Base-by-base conservation (phyloP, 1,140 invertebrate species). In the Ips typographus region DNA sequence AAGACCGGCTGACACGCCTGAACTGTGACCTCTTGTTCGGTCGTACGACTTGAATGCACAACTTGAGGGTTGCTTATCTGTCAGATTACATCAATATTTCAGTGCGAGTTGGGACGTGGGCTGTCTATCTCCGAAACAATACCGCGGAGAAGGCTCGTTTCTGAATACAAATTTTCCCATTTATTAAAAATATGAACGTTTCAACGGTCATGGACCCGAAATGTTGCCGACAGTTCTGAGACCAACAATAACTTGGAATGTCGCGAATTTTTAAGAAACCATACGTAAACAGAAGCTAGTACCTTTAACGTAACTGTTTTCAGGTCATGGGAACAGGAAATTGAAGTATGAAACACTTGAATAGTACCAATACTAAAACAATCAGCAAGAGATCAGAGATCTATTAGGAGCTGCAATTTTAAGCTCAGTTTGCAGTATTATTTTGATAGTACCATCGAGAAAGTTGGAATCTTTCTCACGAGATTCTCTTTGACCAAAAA, bases 121-220 rank as follows among this genome's bases (percentile, higher is more conserved):
- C 72, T 64, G 75, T 71, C 72, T 76, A 76, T 76, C 75, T 76
- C 62, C 63, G 22, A 58, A 67, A 76, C 73, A 74, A 75, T 75
- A 70, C 72, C 51, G 70, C 57, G 51, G 55, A 55, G 52, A 67
- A 74, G 69, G 70, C 70, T 72, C 69, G 65, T 74, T 75, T 70
- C 74, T 76, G 75, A 76, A 76, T 76, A 76, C 75, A 75, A 76
- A 76, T 75, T 76, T 73, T 73, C 75, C 73, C 75, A 76, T 76
- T 76, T 75, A 72, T 68, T 69, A 71, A 70, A 63, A 74, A 70
- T 66, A 61, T 63, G 71, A 72, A 58, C 60, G 59, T 65, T 72
- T 59, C 61, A 67, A 59, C 65, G 71, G 74, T 73, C 74, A 63
- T 72, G 64, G 67, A 72, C 68, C 71, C 66, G 67, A 39, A 41